phyloP scores from a whole-genome alignment of 2,113 vertebrate genomes.

The Grammomys surdaster region DNA sequence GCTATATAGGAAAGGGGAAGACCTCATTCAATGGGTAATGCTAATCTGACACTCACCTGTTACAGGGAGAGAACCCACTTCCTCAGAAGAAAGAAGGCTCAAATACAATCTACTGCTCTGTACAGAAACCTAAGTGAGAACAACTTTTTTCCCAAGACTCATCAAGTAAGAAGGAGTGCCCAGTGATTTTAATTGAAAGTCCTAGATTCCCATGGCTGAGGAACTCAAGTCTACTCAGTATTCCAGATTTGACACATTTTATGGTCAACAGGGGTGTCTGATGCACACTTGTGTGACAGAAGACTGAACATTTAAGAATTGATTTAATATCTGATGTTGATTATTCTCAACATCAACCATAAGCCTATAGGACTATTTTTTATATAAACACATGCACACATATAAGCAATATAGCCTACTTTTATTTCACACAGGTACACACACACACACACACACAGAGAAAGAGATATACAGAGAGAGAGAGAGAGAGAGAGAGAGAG shows the following conservation, averaged over 20 bases:
- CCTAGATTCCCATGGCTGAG: background rate
- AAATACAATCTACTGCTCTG: constrained; percentile 12
- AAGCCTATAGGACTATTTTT: background rate
- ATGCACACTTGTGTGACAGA: background rate
- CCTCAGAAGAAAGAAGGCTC: background rate
- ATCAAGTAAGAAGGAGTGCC: background rate
- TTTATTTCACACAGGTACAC: background rate
- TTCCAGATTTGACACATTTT: background rate
- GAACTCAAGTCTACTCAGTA: background rate
- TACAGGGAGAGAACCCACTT: background rate
- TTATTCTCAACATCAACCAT: background rate
- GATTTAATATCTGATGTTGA: background rate
- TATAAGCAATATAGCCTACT: background rate
- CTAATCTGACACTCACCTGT: background rate
- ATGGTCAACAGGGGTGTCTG: background rate
- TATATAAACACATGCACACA: too few species aligned
- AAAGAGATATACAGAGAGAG: too few species aligned
- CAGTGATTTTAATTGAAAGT: constrained; percentile 27
- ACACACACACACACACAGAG: background rate
- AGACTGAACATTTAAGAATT: background rate
- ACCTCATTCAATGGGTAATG: background rate
- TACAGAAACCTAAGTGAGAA: constrained; percentile 48
- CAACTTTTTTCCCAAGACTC: background rate
- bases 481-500: too few species aligned
- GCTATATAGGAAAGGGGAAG: background rate